Conservation (phyloP, 2,888 invertebrate species). For the Nephrotoma flavescens region DNA sequence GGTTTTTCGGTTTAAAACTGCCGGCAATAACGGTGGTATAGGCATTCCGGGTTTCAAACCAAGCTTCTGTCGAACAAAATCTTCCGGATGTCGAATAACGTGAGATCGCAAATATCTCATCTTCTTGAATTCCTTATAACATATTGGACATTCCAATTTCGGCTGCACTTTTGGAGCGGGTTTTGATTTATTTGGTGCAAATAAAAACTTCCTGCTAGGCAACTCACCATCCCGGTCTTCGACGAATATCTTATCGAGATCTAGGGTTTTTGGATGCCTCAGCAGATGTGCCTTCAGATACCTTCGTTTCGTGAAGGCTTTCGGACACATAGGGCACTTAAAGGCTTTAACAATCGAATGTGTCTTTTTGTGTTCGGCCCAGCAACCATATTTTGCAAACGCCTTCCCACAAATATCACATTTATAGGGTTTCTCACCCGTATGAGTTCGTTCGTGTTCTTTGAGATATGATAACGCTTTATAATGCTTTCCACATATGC, state of each 20-base stretch:
- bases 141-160: background rate
- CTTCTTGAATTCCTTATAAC: background rate
- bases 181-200: background rate
- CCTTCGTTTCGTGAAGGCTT: background rate
- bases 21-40: background rate
- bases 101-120: background rate
- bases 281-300: constrained; percentile 1
- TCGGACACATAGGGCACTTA: background rate
- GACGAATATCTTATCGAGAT: background rate
- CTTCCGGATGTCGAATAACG: background rate
- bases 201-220: background rate
- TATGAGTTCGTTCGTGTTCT: background rate
- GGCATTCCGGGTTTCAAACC: background rate
- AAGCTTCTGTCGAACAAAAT: background rate
- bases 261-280: background rate
- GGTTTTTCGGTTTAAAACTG: background rate
- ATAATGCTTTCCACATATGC: constrained; percentile 1
- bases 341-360: constrained; percentile 2
- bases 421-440: background rate
- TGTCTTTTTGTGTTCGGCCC: background rate
- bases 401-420: background rate
- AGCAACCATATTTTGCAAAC: constrained; percentile 1
- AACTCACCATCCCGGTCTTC: background rate
- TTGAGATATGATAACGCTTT: background rate
- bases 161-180: background rate